Base-by-base conservation (phyloP, 2,888 invertebrate genomes). In the Campoletis raptor region DNA sequence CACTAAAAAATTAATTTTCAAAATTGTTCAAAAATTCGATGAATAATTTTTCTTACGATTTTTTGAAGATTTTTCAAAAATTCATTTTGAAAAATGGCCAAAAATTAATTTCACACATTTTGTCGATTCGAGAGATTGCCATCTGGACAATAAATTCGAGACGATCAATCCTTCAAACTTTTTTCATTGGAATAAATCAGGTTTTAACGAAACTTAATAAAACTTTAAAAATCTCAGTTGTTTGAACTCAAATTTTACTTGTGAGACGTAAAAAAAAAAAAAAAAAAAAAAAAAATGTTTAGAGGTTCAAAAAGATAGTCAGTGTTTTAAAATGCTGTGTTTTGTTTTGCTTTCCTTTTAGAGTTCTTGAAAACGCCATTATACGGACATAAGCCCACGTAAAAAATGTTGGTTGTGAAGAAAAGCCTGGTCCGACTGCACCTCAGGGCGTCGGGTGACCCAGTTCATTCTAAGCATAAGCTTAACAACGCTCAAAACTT, bases 371-470 rank as follows among this genome's bases (percentile, higher is more conserved):
- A 78, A 67, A 52, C 78, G 66, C 37, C 37, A 57, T 40, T 42
- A 40, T 12, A 40, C 24, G 52, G 67, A 37, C 24, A 64, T 36
- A 77, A 45, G 64, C 36, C 64, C n/a, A 66, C 57, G 42, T 42
- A n/a, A 64, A 42, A 77, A 61, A 76, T 52, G 67, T 54, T 18
- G 45, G 30, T 42, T 52, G 57, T 57, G 74, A 48, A 45, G 42
- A 30, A 37, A 24, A 77, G 78, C 78, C 66, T 90, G 91, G 72
- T 90, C 88, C 91, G 89, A 30, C 30, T 89, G 89, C 91, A 90
- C 92, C 92, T 91, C 90, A 88, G 85, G 91, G 93, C 92, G 89
- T 87, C 90, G 88, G 89, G 88, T 92, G 93, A 93, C 93, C 93
- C 90, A 93, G 90, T 93, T 93, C 89, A 87, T 87, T 85, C 85